A percentile compares a stretch with the other conserved stretches of the same genome.
Conservation (phyloP, 1,140 invertebrate species). For the Listronotus bonariensis region DNA sequence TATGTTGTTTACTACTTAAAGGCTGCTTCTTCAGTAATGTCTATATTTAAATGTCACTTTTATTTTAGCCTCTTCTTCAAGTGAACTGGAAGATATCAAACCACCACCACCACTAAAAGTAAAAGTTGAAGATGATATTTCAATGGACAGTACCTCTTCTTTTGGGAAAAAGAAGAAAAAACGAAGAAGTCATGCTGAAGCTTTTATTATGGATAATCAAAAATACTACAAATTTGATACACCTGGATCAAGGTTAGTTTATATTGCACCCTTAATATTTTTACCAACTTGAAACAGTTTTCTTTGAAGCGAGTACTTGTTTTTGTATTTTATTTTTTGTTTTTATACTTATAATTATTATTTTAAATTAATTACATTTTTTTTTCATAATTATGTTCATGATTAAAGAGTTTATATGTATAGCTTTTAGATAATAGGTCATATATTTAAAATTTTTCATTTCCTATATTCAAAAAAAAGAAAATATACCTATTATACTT, state of each 20-base stretch:
- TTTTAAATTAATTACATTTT: too few species aligned
- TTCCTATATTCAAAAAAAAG: too few species aligned
- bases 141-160: constrained; percentile 50
- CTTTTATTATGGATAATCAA: constrained; percentile 63
- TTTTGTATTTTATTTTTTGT: too few species aligned
- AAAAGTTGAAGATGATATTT: constrained; percentile 47
- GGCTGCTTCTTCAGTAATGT: background rate
- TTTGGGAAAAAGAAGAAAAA: constrained; percentile 52
- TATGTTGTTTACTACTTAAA: too few species aligned
- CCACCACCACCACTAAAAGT: constrained; percentile 35
- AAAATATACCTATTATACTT: too few species aligned
- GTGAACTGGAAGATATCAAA: constrained; percentile 28
- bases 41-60: background rate
- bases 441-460: too few species aligned
- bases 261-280: background rate
- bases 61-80: constrained; percentile 11
- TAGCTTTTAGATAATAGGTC: too few species aligned
- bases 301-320: too few species aligned
- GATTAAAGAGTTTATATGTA: too few species aligned
- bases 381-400: too few species aligned
- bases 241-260: constrained; percentile 58
- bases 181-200: constrained; percentile 63
- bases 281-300: too few species aligned
- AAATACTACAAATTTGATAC: constrained; percentile 69
- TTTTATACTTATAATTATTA: too few species aligned